These are phyloP conservation scores for Orientallactaga sibirica DNA, from an alignment of 2,797 vertebrate species.

Conservation along the genomic window DNA sequence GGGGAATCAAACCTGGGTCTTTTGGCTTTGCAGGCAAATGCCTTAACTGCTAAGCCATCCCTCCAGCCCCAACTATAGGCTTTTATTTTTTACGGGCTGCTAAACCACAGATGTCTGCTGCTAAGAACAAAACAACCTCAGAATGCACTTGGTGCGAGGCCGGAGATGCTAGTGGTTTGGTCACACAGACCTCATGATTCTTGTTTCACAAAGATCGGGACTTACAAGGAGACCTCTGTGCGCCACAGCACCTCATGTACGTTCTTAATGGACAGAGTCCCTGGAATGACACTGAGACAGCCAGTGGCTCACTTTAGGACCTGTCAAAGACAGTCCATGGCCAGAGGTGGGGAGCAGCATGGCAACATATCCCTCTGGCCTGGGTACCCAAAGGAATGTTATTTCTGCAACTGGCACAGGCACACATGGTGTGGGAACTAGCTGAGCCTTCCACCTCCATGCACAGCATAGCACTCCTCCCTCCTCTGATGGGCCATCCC, in stretches of 20 bases:
- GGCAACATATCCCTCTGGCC: neutral
- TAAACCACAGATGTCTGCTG: neutral
- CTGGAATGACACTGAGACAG: neutral
- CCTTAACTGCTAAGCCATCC: too few species aligned
- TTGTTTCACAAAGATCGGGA: too few species aligned
- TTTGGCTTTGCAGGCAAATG: too few species aligned
- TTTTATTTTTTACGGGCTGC: neutral
- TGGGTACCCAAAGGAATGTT: accelerated
- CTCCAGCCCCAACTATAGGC: too few species aligned
- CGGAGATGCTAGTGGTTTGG: accelerated
- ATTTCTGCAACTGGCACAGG: neutral
- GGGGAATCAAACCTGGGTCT: too few species aligned
- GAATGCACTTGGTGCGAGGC: neutral
- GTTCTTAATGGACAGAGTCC: neutral
- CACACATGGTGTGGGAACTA: accelerated
- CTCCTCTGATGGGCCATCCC: neutral
- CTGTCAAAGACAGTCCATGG: neutral
- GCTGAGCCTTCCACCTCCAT: neutral
- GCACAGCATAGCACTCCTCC: accelerated
- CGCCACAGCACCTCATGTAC: accelerated
- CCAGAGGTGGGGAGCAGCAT: too few species aligned
- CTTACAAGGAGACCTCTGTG: neutral
- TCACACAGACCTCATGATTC: accelerated
- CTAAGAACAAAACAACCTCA: neutral
- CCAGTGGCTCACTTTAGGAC: neutral